Conservation (phyloP, 2,797 vertebrate species). For the Apogon talboti region DNA sequence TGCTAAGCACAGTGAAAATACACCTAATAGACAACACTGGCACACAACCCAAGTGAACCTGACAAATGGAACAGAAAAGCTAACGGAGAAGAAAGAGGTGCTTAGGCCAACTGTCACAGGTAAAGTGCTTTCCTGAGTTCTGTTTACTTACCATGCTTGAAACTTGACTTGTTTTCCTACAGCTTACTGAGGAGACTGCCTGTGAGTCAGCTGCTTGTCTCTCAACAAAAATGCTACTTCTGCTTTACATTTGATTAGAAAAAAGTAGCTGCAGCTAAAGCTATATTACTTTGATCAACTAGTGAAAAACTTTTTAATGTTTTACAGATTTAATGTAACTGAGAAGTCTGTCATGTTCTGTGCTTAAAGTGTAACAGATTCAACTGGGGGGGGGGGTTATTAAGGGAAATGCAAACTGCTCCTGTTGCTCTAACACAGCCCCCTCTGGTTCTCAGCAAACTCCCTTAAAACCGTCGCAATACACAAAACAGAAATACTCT, state of each 20-base stretch:
- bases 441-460: constrained; percentile 5
- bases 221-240: constrained; percentile 33
- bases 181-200: constrained; percentile 74
- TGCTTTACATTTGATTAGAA: constrained; percentile 15
- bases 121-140: constrained; percentile 85
- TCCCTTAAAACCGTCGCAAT: neutral
- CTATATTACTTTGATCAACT: constrained; percentile 2
- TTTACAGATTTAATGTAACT: constrained; percentile 1
- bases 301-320: neutral
- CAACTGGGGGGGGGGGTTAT: neutral
- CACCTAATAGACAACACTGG: constrained; percentile 81
- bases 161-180: constrained; percentile 85
- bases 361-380: neutral
- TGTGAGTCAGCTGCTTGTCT: constrained; percentile 78
- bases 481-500: constrained; percentile 6
- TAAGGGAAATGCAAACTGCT: neutral
- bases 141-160: constrained; percentile 82
- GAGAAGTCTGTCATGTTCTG: neutral
- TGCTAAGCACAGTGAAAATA: constrained; percentile 76
- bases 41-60: constrained; percentile 83
- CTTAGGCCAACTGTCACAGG: constrained; percentile 85
- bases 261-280: constrained; percentile 36
- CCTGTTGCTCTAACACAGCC: neutral
- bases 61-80: constrained; percentile 87
- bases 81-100: constrained; percentile 89